These are phyloP conservation scores for Hyalella azteca DNA, from an alignment of 2,888 invertebrate genomes.

Conservation along the genomic window DNA sequence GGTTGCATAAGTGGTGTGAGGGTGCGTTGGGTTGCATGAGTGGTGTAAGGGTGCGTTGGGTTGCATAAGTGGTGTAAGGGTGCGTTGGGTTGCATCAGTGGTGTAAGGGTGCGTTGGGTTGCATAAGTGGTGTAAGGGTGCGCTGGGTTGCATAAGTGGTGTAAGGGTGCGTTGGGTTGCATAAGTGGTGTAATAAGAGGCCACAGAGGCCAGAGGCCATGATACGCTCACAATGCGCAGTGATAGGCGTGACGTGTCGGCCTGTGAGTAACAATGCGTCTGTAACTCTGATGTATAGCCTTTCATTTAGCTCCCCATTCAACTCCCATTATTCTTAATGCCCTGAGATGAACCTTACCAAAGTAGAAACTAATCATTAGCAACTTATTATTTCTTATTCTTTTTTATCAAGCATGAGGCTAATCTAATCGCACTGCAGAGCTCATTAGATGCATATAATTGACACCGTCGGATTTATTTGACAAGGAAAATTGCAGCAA, in stretches of 20 bases:
- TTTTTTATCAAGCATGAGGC: too few species aligned
- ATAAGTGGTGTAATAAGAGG: not conserved
- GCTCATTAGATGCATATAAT: too few species aligned
- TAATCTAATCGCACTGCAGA: too few species aligned
- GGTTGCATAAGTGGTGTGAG: too few species aligned
- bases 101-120: not conserved
- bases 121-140: not conserved
- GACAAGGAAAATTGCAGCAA: too few species aligned
- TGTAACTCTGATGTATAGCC: slow-evolving; percentile 13
- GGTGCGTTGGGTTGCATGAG: too few species aligned
- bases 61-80: not conserved
- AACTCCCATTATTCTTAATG: slow-evolving; percentile 17
- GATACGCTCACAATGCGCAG: not conserved
- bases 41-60: too few species aligned
- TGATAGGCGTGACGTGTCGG: slow-evolving; percentile 8
- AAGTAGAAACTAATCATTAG: too few species aligned
- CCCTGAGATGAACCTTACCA: not conserved
- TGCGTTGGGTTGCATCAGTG: not conserved
- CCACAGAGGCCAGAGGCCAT: too few species aligned
- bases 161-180: not conserved
- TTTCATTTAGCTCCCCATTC: slow-evolving; percentile 7
- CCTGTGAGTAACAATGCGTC: not conserved
- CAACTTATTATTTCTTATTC: too few species aligned
- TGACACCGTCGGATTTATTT: too few species aligned
- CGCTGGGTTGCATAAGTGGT: not conserved